A percentile compares a stretch with the other conserved stretches of the same genome.
These are phyloP conservation scores for Tonatia bakeri DNA, from an alignment of 2,113 vertebrate species.

Conservation along the genomic window DNA sequence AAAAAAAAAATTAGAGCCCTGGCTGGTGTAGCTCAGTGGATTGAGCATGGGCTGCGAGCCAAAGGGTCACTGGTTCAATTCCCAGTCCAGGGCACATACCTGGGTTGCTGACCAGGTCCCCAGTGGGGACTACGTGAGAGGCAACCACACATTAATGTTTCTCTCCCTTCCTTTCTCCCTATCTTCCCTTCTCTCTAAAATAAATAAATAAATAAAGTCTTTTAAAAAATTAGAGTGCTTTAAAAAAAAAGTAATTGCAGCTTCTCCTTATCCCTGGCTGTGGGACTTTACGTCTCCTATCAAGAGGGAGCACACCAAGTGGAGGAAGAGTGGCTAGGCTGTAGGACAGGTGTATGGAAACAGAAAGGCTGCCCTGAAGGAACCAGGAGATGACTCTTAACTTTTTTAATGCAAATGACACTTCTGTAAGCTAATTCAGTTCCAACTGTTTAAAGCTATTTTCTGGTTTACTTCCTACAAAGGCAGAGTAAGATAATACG, in stretches of 20 bases:
- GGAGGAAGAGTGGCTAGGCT: background rate
- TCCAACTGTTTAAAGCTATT: background rate
- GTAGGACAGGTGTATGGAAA: background rate
- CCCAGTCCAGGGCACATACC: too few relatives aligned
- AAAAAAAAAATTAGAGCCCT: background rate
- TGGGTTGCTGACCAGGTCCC: too few relatives aligned
- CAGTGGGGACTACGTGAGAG: too few relatives aligned
- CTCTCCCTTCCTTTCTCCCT: background rate
- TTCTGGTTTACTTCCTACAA: background rate
- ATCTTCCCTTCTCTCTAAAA: background rate
- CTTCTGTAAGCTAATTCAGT: background rate
- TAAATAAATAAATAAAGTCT: too few relatives aligned
- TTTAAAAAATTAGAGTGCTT: background rate
- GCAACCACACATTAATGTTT: background rate
- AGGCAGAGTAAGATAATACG: background rate
- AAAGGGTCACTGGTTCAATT: too few relatives aligned
- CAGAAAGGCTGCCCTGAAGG: background rate
- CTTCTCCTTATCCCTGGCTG: slow-evolving; percentile 1
- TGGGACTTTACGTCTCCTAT: background rate
- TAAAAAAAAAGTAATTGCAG: slow-evolving; percentile 24
- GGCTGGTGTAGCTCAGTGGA: too few relatives aligned
- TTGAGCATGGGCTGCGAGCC: too few relatives aligned
- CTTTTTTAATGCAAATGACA: background rate
- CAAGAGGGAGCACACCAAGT: background rate
- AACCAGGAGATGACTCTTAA: background rate